Base-by-base conservation (phyloP, 1,140 invertebrate species). In the Cylas formicarius region DNA sequence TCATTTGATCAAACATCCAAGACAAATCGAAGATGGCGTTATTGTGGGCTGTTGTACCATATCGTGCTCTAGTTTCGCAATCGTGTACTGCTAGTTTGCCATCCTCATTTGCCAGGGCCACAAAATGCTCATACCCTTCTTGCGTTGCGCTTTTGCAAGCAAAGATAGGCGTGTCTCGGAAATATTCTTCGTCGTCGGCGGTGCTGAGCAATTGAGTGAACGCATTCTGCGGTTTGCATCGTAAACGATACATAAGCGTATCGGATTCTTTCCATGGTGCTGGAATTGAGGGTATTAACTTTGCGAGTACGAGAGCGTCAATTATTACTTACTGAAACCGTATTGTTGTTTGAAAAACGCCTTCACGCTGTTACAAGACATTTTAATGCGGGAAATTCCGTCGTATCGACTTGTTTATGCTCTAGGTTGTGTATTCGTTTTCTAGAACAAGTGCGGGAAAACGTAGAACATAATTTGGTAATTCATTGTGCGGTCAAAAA, bases 11-110 rank as follows among this genome's bases (percentile, higher is more conserved):
- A 4, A 81, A 79, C 66, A 83, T 78, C 89, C 90, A 94, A 5
- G 82, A 79, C 28, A 92, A 55, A 65, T 94, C 90, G 67, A 91
- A 92, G 11, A 92, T 82, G 10, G 88, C 87, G 75, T 92, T 92
- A 50, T 74, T 74, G 63, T 94, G 90, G 28, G 83, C 85, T 58
- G 80, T 67, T 27, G 70, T 67, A 2, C 69, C 70, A 34, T 69
- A 13, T 26, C 52, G 49, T 23, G 29, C 11, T 26, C 54, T 48
- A 22, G 53, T 51, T 24, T 61, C 59, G 10, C 60, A 63, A 47
- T 73, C 70, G 62, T 82, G 77, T 11, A 87, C 67, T 18, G 74
- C 73, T 32, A 88, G 69, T 56, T 72, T 76, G 6, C 88, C 89
- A 70, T 88, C 84, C 71, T 91, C 87, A 67, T 89, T 89, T 11